phyloP scores from a whole-genome alignment of 2,113 vertebrate genomes.

The Anguilla japonica region DNA sequence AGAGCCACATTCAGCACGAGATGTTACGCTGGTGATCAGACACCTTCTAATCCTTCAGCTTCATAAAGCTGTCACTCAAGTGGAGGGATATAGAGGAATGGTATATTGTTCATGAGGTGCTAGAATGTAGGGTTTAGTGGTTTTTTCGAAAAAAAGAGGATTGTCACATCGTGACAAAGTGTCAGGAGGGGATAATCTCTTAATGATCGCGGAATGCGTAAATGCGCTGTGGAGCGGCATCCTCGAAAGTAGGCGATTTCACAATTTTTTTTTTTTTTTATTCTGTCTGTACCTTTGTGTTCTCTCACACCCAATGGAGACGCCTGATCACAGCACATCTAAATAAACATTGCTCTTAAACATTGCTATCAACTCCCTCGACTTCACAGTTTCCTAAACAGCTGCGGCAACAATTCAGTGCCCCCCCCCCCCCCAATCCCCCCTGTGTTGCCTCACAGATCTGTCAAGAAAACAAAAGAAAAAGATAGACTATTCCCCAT shows the following conservation, averaged over 20 bases:
- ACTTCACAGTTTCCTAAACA: background rate
- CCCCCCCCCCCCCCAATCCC: background rate
- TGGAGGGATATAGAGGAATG: background rate
- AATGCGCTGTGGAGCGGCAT: background rate
- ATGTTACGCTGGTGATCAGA: background rate
- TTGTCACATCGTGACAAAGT: background rate
- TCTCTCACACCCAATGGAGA: background rate
- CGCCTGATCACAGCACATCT: background rate
- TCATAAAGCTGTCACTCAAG: background rate
- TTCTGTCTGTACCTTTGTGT: background rate
- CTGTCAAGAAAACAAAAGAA: slow-evolving; percentile 34
- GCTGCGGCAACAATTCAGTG: slow-evolving; percentile 22
- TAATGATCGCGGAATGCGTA: background rate
- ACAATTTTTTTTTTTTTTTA: background rate
- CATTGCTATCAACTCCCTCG: background rate
- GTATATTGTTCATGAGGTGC: background rate
- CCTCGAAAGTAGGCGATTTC: background rate
- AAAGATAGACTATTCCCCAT: slow-evolving; percentile 30
- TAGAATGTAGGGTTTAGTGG: background rate
- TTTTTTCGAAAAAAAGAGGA: background rate
- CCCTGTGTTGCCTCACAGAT: slow-evolving; percentile 24
- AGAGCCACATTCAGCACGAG: background rate
- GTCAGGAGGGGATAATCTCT: background rate
- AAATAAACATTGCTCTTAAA: background rate
- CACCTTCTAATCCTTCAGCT: background rate